Base-by-base conservation (phyloP, 2,888 invertebrate species). In the Drosophila lacicola region DNA sequence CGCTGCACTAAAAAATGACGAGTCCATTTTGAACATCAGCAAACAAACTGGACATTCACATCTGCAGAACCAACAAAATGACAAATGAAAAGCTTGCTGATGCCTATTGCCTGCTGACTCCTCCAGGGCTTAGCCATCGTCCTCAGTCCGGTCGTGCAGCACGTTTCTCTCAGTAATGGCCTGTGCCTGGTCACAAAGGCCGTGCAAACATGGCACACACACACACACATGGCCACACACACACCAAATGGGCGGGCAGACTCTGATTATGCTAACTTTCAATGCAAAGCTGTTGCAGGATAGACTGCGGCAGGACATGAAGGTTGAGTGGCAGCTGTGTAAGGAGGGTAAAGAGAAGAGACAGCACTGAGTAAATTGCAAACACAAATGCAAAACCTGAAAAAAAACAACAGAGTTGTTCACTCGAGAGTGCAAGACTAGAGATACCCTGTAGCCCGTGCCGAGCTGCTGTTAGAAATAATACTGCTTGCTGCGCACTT, bases 41-140 rank as follows among this genome's bases (percentile, higher is more conserved):
- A 49, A 80, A 68, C 72, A 75, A 87, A 81, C 81, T 89, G 88
- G 78, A 89, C 80, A 85, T 81, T 74, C 82, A 78, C 68, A 87
- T 58, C 70, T 63, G 68, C 29, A 29, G 37, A 72, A 66, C 55
- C 70, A 72, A 69, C 80, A 74, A 81, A 88, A 76, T 63, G 80
- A 66, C 81, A 80, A 67, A 81, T 72, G 66, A 62, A 73, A 75
- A 63, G 46, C 69, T 29, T 55, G 34, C 50, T 64, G 39, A 37
- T 21, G 49, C 46, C 44, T 17, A 45, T 44, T 25, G 45, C 60
- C 44, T 29, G 41, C 37, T 47, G 51, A 57, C 61, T 65, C 66
- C 62, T 70, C 53, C 66, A 63, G 67, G 61, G 36, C 42, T 33
- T 56, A 42, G 47, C 14, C 46, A 49, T 57, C 45, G 45, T 46